phyloP scores from a whole-genome alignment of 2,113 vertebrate species.

The Takifugu flavidus region DNA sequence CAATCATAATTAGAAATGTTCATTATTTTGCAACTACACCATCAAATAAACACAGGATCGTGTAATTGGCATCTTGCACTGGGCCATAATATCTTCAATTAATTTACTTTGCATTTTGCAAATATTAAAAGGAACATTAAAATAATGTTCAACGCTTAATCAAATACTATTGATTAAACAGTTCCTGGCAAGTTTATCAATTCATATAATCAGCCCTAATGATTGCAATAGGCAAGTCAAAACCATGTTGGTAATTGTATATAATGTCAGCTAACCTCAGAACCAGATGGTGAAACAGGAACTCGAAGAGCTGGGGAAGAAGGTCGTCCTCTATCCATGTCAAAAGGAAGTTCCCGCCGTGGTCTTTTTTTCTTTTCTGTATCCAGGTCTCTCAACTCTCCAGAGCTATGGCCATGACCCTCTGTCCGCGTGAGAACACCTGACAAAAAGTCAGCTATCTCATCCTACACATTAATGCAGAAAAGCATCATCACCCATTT shows the following conservation, averaged over 20 bases:
- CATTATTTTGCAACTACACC: too few relatives aligned
- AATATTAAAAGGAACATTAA: too few relatives aligned
- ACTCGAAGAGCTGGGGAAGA: constrained; percentile 84
- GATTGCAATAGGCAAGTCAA: too few relatives aligned
- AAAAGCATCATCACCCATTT: background rate
- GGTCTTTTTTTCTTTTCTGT: constrained; percentile 88
- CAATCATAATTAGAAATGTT: background rate
- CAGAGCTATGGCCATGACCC: constrained; percentile 78
- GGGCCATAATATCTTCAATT: too few relatives aligned
- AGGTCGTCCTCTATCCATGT: constrained; percentile 85
- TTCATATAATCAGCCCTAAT: too few relatives aligned
- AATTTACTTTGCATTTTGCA: too few relatives aligned
- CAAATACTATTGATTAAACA: too few relatives aligned
- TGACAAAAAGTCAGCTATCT: constrained; percentile 92
- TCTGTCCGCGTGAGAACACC: constrained; percentile 87
- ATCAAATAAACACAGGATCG: too few relatives aligned
- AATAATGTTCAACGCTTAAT: too few relatives aligned
- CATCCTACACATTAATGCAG: constrained; percentile 76
- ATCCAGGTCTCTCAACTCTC: constrained; percentile 88
- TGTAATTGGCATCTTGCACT: too few relatives aligned
- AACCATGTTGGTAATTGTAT: background rate
- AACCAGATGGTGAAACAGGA: constrained; percentile 88
- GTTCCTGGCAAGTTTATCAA: background rate
- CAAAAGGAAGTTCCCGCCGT: constrained; percentile 87
- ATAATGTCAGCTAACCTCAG: constrained; percentile 77